Percentiles rank a stretch among this genome's conserved stretches.
Evolutionary conservation across 2,797 vertebrate species (phyloP).

Genomic region (Hippocampus kuda): DNA sequence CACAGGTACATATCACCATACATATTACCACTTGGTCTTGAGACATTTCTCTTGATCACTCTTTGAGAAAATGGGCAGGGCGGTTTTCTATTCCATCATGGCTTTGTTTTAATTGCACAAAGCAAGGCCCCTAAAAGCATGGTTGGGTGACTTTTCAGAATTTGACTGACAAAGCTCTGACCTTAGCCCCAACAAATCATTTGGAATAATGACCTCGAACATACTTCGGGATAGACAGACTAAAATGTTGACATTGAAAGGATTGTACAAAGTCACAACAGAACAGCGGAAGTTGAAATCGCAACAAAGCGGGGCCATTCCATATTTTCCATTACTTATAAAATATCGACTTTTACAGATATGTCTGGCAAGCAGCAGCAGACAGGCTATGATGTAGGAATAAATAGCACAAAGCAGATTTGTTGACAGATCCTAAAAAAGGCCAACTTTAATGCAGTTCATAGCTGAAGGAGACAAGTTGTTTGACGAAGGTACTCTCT

Average conservation of each 20-base stretch:
- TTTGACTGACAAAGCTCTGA: not conserved
- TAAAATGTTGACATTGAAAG: not conserved
- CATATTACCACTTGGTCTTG: not conserved
- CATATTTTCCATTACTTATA: not conserved
- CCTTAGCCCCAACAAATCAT: not conserved
- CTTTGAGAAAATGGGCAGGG: not conserved
- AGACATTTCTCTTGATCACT: not conserved
- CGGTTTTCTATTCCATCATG: no score
- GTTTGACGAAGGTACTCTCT: conserved; percentile 13
- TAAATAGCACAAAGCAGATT: conserved; percentile 21
- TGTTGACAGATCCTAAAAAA: conserved; percentile 6
- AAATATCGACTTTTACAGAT: not conserved
- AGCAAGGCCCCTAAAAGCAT: not conserved
- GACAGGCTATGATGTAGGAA: conserved; percentile 24
- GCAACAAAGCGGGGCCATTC: not conserved
- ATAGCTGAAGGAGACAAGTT: conserved; percentile 12
- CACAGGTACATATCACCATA: no score
- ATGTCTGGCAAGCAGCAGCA: conserved; percentile 4
- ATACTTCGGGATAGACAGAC: not conserved
- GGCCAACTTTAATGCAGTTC: not conserved
- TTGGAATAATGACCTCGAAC: not conserved
- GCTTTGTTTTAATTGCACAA: not conserved
- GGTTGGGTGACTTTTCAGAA: not conserved
- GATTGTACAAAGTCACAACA: not conserved
- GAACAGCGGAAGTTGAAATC: not conserved